Conservation (phyloP, 2,113 vertebrate genomes). For the Campylomormyrus tamandua region DNA sequence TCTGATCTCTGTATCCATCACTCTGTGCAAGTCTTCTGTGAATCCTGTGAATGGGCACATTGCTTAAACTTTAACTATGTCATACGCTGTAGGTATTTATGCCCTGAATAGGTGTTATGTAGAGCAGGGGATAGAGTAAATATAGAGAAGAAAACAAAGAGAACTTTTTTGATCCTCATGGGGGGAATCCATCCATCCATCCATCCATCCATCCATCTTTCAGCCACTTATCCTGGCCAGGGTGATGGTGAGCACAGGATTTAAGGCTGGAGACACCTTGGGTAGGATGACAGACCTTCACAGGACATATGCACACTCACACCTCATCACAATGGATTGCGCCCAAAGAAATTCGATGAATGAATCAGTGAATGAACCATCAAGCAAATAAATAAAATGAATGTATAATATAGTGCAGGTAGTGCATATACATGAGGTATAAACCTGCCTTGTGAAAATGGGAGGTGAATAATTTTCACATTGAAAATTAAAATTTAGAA, state of each 20-base stretch:
- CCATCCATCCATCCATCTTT: background rate
- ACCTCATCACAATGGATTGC: background rate
- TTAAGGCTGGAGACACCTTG: background rate
- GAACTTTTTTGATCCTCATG: background rate
- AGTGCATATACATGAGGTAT: background rate
- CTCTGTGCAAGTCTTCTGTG: background rate
- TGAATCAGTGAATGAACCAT: background rate
- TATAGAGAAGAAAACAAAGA: background rate
- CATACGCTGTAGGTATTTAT: background rate
- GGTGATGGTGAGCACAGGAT: background rate
- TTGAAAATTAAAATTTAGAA: background rate
- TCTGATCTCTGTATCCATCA: background rate
- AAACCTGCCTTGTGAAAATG: background rate
- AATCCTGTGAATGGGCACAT: background rate
- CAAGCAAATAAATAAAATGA: background rate
- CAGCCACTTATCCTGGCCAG: background rate
- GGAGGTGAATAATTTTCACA: background rate
- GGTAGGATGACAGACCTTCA: background rate
- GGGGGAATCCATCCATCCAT: background rate
- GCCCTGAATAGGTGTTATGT: constrained; percentile 14
- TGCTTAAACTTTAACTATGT: background rate
- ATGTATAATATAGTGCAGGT: background rate
- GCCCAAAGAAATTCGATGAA: background rate
- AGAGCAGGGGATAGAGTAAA: background rate
- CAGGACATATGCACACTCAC: background rate